Evolutionary conservation across 2,888 invertebrate species (phyloP).

Genomic region (Dioctria rufipes): DNA sequence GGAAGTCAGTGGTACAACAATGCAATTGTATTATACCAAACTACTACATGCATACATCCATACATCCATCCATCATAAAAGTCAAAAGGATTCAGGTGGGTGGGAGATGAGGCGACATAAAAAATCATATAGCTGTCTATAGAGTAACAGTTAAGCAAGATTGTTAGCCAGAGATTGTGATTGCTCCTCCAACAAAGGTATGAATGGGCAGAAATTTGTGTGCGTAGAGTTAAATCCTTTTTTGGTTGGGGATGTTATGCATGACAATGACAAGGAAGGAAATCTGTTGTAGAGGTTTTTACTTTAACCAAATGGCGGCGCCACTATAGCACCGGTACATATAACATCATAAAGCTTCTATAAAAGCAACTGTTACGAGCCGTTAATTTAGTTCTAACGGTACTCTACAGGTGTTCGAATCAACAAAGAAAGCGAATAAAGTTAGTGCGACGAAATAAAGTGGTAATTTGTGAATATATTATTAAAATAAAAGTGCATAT

Average conservation of each 20-base stretch:
- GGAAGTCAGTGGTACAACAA: too few species aligned
- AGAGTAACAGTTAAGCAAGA: too few species aligned
- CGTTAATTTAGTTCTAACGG: conserved; percentile 60
- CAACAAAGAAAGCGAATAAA: neutral
- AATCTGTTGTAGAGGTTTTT: conserved; percentile 3
- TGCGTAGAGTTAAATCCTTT: conserved; percentile 26
- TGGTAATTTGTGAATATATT: neutral
- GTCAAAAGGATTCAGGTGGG: neutral
- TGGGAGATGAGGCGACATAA: neutral
- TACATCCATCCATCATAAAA: neutral
- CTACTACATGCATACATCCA: too few species aligned
- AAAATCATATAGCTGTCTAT: too few species aligned
- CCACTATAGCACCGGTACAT: conserved; percentile 32
- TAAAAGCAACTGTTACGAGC: conserved; percentile 59
- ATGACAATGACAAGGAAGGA: conserved; percentile 6
- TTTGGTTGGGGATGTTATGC: neutral
- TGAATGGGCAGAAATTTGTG: conserved; percentile 22
- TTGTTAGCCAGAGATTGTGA: neutral
- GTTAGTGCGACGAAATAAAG: neutral
- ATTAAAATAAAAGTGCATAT: neutral
- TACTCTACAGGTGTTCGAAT: conserved; percentile 62
- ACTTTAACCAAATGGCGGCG: conserved; percentile 43
- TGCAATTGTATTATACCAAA: too few species aligned
- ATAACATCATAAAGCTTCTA: conserved; percentile 58
- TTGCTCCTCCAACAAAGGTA: neutral